Conservation (phyloP, 1,140 invertebrate genomes). For the Dreissena rostriformis region DNA sequence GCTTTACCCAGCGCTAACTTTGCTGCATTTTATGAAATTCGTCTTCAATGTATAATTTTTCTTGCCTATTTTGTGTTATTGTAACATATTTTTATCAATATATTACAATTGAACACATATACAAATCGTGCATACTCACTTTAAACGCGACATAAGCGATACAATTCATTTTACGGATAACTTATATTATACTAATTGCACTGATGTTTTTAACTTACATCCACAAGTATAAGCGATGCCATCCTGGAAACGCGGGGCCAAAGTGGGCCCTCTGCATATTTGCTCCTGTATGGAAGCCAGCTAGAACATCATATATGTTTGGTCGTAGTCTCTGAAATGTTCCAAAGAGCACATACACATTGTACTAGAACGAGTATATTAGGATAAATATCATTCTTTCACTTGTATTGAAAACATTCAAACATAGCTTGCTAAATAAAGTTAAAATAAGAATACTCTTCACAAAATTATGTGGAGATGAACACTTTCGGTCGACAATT, state of each 20-base stretch:
- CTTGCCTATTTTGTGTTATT: too few relatives aligned
- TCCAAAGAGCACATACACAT: not conserved
- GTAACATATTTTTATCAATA: too few relatives aligned
- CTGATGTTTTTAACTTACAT: conserved; percentile 22
- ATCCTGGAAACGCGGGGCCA: conserved; percentile 35
- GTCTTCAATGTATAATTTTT: too few relatives aligned
- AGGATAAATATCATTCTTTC: not conserved
- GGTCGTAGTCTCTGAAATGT: conserved; percentile 32
- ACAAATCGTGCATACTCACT: too few relatives aligned
- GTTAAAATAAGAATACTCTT: not conserved
- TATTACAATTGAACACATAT: too few relatives aligned
- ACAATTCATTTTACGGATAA: not conserved
- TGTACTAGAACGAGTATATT: not conserved
- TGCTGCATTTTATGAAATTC: too few relatives aligned
- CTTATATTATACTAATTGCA: not conserved
- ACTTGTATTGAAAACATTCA: not conserved
- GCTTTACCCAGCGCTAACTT: too few relatives aligned
- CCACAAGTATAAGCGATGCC: conserved; percentile 43
- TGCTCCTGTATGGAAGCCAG: conserved; percentile 8
- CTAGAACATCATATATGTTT: conserved; percentile 47
- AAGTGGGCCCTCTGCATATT: conserved; percentile 33
- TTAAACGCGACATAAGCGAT: not conserved
- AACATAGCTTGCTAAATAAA: not conserved
- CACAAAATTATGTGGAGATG: not conserved
- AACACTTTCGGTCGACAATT: not conserved